A percentile compares a stretch with the other conserved stretches of the same genome.
These are phyloP conservation scores for Pluvialis apricaria DNA, from an alignment of 2,113 vertebrate species.

Conservation along the genomic window DNA sequence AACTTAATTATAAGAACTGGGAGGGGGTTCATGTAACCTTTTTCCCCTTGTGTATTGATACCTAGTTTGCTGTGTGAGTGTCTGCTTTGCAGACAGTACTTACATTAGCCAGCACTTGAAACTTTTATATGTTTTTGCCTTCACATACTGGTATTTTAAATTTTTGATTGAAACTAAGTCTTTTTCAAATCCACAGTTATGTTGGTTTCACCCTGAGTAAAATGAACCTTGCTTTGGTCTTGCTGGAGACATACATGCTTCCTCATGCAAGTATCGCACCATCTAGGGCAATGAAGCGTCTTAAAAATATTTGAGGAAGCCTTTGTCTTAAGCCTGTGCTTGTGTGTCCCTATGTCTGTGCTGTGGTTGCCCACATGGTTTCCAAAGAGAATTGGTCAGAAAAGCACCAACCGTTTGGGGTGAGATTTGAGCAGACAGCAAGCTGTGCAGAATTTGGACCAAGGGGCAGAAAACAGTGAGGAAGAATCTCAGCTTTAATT, in stretches of 20 bases:
- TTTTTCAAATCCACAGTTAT: background rate
- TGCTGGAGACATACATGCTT: background rate
- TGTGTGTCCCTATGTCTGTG: background rate
- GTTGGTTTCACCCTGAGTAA: background rate
- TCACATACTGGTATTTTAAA: background rate
- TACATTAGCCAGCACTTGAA: background rate
- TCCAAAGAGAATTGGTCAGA: background rate
- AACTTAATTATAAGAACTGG: background rate
- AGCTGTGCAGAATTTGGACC: background rate
- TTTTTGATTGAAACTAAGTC: background rate
- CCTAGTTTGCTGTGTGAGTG: background rate
- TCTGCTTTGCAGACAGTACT: background rate
- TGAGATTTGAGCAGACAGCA: background rate
- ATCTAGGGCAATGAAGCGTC: background rate
- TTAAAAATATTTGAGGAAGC: background rate
- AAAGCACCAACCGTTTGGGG: background rate
- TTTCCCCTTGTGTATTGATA: background rate
- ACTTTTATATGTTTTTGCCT: background rate
- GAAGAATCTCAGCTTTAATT: background rate
- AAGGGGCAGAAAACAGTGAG: background rate
- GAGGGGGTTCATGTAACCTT: background rate
- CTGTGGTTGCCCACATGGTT: background rate
- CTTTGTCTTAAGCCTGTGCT: background rate
- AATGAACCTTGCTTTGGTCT: background rate
- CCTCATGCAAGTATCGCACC: background rate